phyloP scores from a whole-genome alignment of 2,797 vertebrate genomes.

The Fistularia commersonii region DNA sequence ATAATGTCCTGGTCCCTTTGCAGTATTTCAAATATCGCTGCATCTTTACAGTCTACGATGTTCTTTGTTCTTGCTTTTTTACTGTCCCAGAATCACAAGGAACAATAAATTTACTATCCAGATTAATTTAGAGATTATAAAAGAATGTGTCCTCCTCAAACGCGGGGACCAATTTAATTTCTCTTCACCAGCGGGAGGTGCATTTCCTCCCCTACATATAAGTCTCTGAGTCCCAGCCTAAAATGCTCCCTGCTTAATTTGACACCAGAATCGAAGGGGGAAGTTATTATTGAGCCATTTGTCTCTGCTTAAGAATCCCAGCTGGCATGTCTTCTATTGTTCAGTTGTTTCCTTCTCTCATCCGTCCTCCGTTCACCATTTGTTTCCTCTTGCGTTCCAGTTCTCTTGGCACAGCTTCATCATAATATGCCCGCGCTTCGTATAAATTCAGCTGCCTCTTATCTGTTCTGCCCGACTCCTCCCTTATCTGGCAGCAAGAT shows the following conservation, averaged over 20 bases:
- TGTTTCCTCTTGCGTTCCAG: slow-evolving; percentile 19
- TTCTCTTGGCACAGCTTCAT: slow-evolving; percentile 15
- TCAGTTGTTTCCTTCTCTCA: slow-evolving; percentile 17
- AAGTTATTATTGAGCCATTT: slow-evolving; percentile 19
- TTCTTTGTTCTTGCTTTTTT: slow-evolving; percentile 4
- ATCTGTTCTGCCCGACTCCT: slow-evolving; percentile 19
- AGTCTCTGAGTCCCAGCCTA: background rate
- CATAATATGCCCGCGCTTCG: slow-evolving; percentile 15
- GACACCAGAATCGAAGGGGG: slow-evolving; percentile 25
- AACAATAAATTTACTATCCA: too few relatives aligned
- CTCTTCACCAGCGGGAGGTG: too few relatives aligned
- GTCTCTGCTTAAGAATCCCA: slow-evolving; percentile 9
- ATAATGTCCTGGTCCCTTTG: too few relatives aligned
- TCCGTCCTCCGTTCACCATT: slow-evolving; percentile 21
- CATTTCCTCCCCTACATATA: background rate
- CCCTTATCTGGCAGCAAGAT: slow-evolving; percentile 22
- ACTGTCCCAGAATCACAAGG: background rate
- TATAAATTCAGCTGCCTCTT: slow-evolving; percentile 21
- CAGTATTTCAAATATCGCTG: slow-evolving; percentile 6
- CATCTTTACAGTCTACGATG: background rate
- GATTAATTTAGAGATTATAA: too few relatives aligned
- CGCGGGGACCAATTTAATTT: too few relatives aligned
- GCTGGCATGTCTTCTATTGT: slow-evolving; percentile 3
- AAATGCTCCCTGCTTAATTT: slow-evolving; percentile 15
- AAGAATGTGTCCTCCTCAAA: too few relatives aligned